Evolutionary conservation across 2,888 invertebrate genomes (phyloP).

Genomic region (Spicauda simplicius): DNA sequence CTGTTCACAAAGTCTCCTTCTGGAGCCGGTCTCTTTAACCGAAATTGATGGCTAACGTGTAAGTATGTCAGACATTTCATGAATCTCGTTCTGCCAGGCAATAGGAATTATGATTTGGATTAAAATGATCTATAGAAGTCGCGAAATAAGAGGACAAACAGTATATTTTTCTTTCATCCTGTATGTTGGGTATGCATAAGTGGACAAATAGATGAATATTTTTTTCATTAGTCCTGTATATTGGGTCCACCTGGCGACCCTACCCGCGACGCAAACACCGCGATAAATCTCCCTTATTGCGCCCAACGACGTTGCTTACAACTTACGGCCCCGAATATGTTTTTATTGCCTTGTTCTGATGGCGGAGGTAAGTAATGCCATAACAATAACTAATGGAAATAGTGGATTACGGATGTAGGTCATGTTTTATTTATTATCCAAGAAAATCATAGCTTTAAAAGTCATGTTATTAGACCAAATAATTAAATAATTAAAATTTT

Average conservation of each 20-base stretch:
- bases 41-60: too few species aligned
- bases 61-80: too few species aligned
- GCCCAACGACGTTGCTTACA: conserved; percentile 27
- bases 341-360: conserved; percentile 26
- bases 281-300: conserved; percentile 36
- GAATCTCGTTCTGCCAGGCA: too few species aligned
- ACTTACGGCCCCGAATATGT: conserved; percentile 23
- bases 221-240: background rate
- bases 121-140: too few species aligned
- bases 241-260: conserved; percentile 2
- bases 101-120: too few species aligned
- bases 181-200: too few species aligned
- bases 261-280: conserved; percentile 32
- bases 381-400: conserved; percentile 15
- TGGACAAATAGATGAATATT: background rate
- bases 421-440: background rate
- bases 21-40: too few species aligned
- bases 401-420: background rate
- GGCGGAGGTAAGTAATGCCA: conserved; percentile 7
- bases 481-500: background rate
- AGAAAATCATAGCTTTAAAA: background rate
- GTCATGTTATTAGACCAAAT: background rate
- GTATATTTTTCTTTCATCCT: too few species aligned
- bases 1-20: too few species aligned
- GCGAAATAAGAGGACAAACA: too few species aligned